Evolutionary conservation across 2,113 vertebrate genomes (phyloP).

Genomic region (Casuarius casuarius): DNA sequence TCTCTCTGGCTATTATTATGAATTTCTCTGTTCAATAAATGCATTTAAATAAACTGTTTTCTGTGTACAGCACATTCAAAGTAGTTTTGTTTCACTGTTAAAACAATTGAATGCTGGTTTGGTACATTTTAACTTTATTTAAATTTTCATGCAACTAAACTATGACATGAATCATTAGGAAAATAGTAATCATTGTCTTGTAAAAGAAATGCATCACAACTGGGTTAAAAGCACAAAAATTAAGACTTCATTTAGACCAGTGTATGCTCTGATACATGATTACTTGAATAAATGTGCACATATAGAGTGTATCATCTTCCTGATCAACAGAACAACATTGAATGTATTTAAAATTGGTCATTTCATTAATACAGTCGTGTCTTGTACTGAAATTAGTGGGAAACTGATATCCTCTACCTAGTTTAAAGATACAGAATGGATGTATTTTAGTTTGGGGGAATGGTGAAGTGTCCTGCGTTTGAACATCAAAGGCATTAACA

Average conservation of each 20-base stretch:
- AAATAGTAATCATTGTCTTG: background rate
- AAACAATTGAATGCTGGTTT: background rate
- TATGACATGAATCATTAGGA: background rate
- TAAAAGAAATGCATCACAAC: background rate
- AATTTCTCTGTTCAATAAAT: background rate
- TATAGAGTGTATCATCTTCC: background rate
- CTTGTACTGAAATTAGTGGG: background rate
- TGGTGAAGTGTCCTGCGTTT: background rate
- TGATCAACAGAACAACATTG: background rate
- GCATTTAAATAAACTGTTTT: background rate
- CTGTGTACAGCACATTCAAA: background rate
- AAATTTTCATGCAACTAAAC: background rate
- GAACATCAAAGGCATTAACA: background rate
- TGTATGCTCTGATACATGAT: background rate
- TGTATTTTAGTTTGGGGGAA: background rate
- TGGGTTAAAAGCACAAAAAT: background rate
- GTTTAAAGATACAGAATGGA: background rate
- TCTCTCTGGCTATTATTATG: background rate
- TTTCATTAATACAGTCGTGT: background rate
- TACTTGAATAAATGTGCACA: background rate
- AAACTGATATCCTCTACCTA: background rate
- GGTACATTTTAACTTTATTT: background rate
- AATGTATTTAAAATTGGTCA: background rate
- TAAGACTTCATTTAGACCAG: background rate
- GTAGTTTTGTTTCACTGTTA: background rate